Evolutionary conservation across 2,113 vertebrate genomes (phyloP), one percentile per base, ranked within the genome.

Genomic region (Leptobrachium leishanense): DNA sequence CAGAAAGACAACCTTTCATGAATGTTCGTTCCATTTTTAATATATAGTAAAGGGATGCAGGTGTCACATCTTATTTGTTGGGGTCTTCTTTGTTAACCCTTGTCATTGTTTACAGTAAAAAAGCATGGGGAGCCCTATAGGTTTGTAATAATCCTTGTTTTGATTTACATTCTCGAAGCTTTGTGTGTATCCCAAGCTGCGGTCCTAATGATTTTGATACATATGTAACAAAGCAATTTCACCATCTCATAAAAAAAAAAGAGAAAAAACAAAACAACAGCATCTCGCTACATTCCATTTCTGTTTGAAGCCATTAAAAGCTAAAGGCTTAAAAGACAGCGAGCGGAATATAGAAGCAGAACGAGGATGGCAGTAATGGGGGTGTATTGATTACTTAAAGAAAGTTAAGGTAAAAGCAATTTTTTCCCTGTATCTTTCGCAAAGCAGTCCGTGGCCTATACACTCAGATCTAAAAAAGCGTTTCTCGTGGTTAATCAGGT

Each of bases 321-420:
- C 71, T 46, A 3, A 15, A 57, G 39, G 69, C 2, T 70, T 66
- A 70, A 81, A 68, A 68, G 50, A 55, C 72, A 68, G 53, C 57
- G 78, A 81, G 43, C 67, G 72, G 78, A 81, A 81, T 68, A 74
- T 70, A 68, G 78, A 42, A 74, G 76, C 63, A n/a, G 67, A 44
- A 63, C 54, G 63, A 63, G 67, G 40, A 70, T 46, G 71, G 54
- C 43, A 11, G 72, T 81, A 81, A 81, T 81, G 64, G 78, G 50
- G 63, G 78, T 81, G 65, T 81, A 81, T 81, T 81, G 78, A 81
- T 81, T 80, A 74, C 71, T 74, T 74, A 80, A 80, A 79, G 77
- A 79, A 79, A 80, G 71, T 80, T 81, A 68, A 31, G 74, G 78
- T 81, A 81, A 74, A 81, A 71, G 71, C 43, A 81, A 69, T 77